These are phyloP conservation scores for Glyptemys insculpta DNA, from an alignment of 2,797 vertebrate species.

Conservation along the genomic window DNA sequence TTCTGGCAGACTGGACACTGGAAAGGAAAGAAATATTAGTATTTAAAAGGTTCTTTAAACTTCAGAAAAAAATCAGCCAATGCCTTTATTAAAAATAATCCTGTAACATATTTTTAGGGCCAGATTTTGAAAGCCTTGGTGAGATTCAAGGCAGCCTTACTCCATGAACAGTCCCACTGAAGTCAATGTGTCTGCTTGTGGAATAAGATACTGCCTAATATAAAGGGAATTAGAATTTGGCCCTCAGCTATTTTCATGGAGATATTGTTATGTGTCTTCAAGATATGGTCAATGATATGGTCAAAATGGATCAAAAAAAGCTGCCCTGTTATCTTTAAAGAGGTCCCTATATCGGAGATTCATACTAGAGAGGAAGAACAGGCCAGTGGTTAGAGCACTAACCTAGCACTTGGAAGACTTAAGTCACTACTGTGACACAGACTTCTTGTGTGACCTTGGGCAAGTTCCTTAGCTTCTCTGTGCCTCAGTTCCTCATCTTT, in stretches of 20 bases:
- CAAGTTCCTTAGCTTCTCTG: not conserved
- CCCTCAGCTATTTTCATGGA: not conserved
- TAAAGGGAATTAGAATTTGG: not conserved
- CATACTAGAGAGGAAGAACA: not conserved
- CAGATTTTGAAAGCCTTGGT: not conserved
- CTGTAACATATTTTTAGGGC: constrained; percentile 1
- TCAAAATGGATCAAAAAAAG: not conserved
- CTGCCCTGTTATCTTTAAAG: not conserved
- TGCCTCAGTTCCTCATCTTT: not conserved
- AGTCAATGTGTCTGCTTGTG: not conserved
- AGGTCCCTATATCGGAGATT: not conserved
- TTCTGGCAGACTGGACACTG: not conserved
- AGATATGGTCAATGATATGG: not conserved
- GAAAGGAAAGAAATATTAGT: not conserved
- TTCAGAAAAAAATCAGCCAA: not conserved
- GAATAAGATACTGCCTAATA: not conserved
- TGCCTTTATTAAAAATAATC: not conserved
- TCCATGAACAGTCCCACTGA: not conserved
- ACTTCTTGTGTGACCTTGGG: not conserved
- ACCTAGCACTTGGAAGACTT: not conserved
- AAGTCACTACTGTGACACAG: not conserved
- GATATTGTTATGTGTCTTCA: not conserved
- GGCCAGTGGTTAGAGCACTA: not conserved
- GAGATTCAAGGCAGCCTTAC: not conserved
- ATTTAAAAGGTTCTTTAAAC: constrained; percentile 29